Evolutionary conservation across 1,140 invertebrate species (phyloP).

Genomic region (Muscidifurax raptorellus): DNA sequence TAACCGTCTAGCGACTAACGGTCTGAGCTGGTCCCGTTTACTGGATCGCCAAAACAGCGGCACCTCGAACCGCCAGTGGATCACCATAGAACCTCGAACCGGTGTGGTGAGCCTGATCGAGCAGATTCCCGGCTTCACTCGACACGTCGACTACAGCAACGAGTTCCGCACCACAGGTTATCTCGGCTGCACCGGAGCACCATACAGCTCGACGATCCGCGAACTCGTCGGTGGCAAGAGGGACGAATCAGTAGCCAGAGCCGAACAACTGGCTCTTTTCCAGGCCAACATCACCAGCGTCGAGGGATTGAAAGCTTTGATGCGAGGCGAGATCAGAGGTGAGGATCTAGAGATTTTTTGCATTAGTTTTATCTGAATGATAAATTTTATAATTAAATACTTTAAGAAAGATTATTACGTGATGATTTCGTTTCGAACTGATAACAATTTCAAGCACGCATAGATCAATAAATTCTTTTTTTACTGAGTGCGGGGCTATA

Average conservation of each 20-base stretch:
- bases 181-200: conserved; percentile 88
- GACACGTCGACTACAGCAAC: conserved; percentile 82
- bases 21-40: conserved; percentile 82
- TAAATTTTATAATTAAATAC: no score
- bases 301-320: conserved; percentile 76
- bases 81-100: conserved; percentile 83
- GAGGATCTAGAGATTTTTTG: background rate
- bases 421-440: no score
- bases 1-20: conserved; percentile 86
- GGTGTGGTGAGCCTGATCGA: conserved; percentile 84
- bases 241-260: conserved; percentile 36
- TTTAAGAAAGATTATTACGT: no score
- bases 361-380: no score
- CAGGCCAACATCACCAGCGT: conserved; percentile 75
- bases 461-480: no score
- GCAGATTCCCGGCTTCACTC: conserved; percentile 85
- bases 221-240: conserved; percentile 37
- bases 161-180: conserved; percentile 81
- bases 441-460: no score
- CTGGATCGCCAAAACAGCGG: conserved; percentile 84
- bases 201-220: conserved; percentile 81
- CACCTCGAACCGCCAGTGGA: conserved; percentile 94
- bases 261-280: conserved; percentile 53
- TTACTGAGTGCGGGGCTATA: no score
- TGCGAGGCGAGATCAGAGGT: conserved; percentile 76